Conservation (phyloP, 1,140 invertebrate genomes). For the Rhizoglyphus robini region DNA sequence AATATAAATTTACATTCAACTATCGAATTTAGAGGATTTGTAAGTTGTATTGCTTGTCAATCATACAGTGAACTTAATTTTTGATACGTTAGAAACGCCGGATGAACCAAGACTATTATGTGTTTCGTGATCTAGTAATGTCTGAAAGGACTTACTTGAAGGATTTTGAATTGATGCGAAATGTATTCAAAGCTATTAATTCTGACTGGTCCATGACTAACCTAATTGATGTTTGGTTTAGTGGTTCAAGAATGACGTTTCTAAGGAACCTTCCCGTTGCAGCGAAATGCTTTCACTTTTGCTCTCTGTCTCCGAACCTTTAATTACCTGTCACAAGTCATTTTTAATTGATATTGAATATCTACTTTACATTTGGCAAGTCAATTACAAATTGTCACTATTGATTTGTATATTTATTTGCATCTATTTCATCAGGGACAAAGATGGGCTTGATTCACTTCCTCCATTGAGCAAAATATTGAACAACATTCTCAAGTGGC, state of each 20-base stretch:
- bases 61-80: constrained; percentile 3
- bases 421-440: constrained; percentile 13
- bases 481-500: constrained; percentile 4
- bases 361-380: constrained; percentile 48
- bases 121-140: constrained; percentile 86
- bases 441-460: not conserved
- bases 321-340: constrained; percentile 48
- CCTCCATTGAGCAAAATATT: constrained; percentile 10
- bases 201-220: not conserved
- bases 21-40: constrained; percentile 6
- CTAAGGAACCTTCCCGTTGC: constrained; percentile 42
- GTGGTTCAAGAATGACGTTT: constrained; percentile 55
- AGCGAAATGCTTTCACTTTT: constrained; percentile 39
- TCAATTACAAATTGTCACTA: constrained; percentile 23
- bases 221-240: constrained; percentile 33
- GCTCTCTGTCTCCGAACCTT: constrained; percentile 46
- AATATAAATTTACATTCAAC: constrained; percentile 3
- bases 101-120: constrained; percentile 71
- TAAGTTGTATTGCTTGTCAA: not conserved
- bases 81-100: constrained; percentile 32
- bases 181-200: too few relatives aligned
- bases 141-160: constrained; percentile 90
- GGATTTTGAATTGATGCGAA: constrained; percentile 77
- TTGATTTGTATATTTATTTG: constrained; percentile 6
- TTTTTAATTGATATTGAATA: constrained; percentile 54